phyloP scores from a whole-genome alignment of 2,888 invertebrate species.

The Phasia obesa region DNA sequence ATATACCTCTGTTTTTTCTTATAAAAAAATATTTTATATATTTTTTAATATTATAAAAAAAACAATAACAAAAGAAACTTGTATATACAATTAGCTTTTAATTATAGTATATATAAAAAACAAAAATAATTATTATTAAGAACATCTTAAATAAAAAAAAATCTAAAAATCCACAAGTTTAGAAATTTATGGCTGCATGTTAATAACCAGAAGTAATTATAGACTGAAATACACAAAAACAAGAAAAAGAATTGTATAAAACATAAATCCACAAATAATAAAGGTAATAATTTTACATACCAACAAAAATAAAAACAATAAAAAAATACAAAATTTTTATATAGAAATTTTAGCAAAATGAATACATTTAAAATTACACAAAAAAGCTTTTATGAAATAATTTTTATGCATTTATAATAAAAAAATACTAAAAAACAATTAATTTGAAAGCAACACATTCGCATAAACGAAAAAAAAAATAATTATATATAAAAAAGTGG shows the following conservation, averaged over 20 bases:
- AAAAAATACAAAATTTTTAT: constrained; percentile 34
- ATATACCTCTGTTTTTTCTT: constrained; percentile 66
- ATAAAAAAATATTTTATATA: constrained; percentile 34
- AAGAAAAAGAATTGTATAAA: constrained; percentile 33
- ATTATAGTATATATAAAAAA: constrained; percentile 12
- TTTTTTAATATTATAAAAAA: constrained; percentile 14
- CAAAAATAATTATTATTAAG: constrained; percentile 28
- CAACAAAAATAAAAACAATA: constrained; percentile 31
- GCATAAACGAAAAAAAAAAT: neutral
- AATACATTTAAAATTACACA: constrained; percentile 3
- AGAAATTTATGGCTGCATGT: constrained; percentile 63
- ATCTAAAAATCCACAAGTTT: constrained; percentile 37
- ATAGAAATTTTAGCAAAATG: constrained; percentile 21
- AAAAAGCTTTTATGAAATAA: neutral
- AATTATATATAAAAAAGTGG: constrained; percentile 59
- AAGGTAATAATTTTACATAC: constrained; percentile 2
- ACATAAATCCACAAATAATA: constrained; percentile 16
- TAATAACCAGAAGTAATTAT: constrained; percentile 66
- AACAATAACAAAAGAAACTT: constrained; percentile 14
- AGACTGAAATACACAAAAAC: constrained; percentile 56
- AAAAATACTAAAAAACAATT: constrained; percentile 6
- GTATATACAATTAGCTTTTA: constrained; percentile 38
- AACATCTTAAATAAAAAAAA: constrained; percentile 47
- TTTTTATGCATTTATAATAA: neutral
- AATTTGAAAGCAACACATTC: constrained; percentile 26